Base-by-base conservation (phyloP, 2,113 vertebrate species). In the Cyanoramphus novaezelandiae region DNA sequence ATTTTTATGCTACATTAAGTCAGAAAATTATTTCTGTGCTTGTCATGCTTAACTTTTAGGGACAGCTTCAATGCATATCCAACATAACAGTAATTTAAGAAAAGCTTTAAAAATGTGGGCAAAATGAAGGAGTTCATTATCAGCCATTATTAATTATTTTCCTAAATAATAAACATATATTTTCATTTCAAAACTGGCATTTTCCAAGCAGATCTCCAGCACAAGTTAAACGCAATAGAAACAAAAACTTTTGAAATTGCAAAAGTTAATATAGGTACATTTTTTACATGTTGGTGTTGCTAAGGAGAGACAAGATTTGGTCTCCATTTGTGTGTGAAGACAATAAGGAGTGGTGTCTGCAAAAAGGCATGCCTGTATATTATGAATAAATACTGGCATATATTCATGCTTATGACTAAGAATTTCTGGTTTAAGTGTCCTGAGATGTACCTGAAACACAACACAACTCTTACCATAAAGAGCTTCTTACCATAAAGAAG, bases 1-100 rank as follows among this genome's bases (percentile, higher is more conserved):
- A 92, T 78, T 92, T 88, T 94, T 81, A 84, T 91, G 80, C 82
- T 84, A 46, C 72, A 49, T 94, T 96, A 95, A 93, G 19, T 55
- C 55, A 86, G 43, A 91, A 91, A 93, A 86, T 91, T 92, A 68
- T 95, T 88, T 81, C 43, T 83, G 27, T 86, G 46, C 46, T 70
- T 94, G 60, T 67, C 64, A 49, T 13, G 3, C 17, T 83, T 83
- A 92, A 74, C 37, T 74, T 83, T 65, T 2, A 83, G 16, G 39
- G 55, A 83, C 91, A 90, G 28, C 9, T 75, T 91, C 80, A 86
- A 12, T 31, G 12, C 20, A 25, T 64, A 59, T 37, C n/a, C 53
- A 72, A 83, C 25, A 53, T 28, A 70, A 81, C 9, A 49, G 13
- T 59, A 63, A 7, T 19, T 55, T 6, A 0, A 31, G 79, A 82